phyloP scores from a whole-genome alignment of 2,888 invertebrate genomes.

The Orthosia gothica region DNA sequence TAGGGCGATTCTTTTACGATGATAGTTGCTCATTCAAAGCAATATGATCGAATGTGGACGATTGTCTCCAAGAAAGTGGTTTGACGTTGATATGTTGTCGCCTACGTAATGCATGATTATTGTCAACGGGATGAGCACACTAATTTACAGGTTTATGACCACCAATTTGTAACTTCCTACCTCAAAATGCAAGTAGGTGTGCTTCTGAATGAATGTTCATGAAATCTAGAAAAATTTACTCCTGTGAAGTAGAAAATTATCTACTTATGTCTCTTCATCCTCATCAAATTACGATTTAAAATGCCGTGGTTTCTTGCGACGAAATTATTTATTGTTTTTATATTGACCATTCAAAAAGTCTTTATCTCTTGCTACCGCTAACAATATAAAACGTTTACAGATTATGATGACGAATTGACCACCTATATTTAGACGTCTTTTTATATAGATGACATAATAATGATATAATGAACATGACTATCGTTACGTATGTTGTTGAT shows the following conservation, averaged over 20 bases:
- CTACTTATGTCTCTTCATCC: not conserved
- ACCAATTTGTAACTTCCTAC: conserved; percentile 71
- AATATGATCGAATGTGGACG: conserved; percentile 58
- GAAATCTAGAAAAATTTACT: conserved; percentile 18
- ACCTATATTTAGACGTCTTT: conserved; percentile 21
- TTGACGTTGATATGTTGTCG: conserved; percentile 63
- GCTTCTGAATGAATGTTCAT: conserved; percentile 21
- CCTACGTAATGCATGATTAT: conserved; percentile 67
- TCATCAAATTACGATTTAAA: not conserved
- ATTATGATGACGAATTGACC: conserved; percentile 33
- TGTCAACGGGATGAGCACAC: conserved; percentile 58
- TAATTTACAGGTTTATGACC: conserved; percentile 67
- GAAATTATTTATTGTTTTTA: not conserved
- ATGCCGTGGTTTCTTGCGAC: not conserved
- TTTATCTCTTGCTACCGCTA: conserved; percentile 11
- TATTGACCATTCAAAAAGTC: conserved; percentile 7
- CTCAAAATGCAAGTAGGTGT: conserved; percentile 65
- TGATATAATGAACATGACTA: conserved; percentile 1
- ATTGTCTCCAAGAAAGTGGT: conserved; percentile 65
- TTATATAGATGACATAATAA: conserved; percentile 41
- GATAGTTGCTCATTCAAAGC: conserved; percentile 52
- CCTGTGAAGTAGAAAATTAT: not conserved
- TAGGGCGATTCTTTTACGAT: conserved; percentile 58
- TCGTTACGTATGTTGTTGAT: not conserved
- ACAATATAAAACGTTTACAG: conserved; percentile 38